Evolutionary conservation across 2,888 invertebrate species (phyloP).

Genomic region (Scaeva pyrastri): DNA sequence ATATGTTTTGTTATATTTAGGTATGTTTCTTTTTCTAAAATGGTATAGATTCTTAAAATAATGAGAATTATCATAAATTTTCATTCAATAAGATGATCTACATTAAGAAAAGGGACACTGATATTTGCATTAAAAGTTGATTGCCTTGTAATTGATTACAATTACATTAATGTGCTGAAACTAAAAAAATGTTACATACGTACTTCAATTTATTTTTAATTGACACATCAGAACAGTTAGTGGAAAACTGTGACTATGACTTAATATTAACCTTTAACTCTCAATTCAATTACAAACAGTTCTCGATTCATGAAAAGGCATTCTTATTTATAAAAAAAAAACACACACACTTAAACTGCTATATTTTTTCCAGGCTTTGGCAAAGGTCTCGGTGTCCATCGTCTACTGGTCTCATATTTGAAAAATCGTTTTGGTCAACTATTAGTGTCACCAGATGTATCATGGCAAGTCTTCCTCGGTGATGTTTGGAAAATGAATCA

Average conservation of each 20-base stretch:
- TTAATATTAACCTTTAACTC: no score
- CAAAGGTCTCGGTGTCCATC: conserved; percentile 84
- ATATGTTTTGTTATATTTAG: not conserved
- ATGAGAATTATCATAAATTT: not conserved
- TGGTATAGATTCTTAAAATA: no score
- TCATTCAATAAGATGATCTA: not conserved
- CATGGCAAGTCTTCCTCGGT: conserved; percentile 84
- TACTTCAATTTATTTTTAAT: not conserved
- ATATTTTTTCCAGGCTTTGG: conserved; percentile 81
- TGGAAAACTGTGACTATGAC: no score
- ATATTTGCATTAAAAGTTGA: not conserved
- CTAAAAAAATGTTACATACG: no score
- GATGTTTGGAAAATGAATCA: conserved; percentile 85
- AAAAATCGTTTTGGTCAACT: conserved; percentile 85
- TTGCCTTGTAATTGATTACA: not conserved
- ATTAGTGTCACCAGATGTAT: conserved; percentile 84
- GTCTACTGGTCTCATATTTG: conserved; percentile 85
- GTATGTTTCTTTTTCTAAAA: not conserved
- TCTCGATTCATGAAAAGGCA: no score
- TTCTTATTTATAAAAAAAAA: no score
- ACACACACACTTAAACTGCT: no score
- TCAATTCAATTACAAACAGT: no score
- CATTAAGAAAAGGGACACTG: not conserved
- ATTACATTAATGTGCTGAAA: no score
- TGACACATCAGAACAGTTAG: not conserved